These are phyloP conservation scores for Stomatorhinus ivindoensis DNA, from an alignment of 2,113 vertebrate genomes.

Conservation along the genomic window DNA sequence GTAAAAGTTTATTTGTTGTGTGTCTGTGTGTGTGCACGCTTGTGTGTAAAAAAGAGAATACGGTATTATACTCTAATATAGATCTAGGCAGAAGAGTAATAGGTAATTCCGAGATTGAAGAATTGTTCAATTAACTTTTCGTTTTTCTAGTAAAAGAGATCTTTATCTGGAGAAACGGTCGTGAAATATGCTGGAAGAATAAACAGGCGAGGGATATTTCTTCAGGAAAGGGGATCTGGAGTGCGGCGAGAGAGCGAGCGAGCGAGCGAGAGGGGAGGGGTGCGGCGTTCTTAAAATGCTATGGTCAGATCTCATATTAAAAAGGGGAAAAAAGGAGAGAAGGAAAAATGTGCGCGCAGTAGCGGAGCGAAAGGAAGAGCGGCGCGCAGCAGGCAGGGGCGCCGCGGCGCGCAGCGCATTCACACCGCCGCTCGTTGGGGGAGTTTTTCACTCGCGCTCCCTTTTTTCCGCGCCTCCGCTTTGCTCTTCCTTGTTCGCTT, in stretches of 20 bases:
- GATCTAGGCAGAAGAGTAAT: neutral
- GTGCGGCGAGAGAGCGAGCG: constrained; percentile 16
- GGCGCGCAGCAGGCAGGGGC: constrained; percentile 62
- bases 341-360: constrained; percentile 31
- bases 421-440: constrained; percentile 56
- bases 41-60: neutral
- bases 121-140: neutral
- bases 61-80: neutral
- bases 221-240: constrained; percentile 28
- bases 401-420: constrained; percentile 53
- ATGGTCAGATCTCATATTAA: constrained; percentile 57
- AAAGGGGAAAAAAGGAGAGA: constrained; percentile 40
- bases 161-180: neutral
- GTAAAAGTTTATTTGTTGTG: neutral
- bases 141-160: constrained; percentile 10
- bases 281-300: constrained; percentile 51
- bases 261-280: constrained; percentile 19
- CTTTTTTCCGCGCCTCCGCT: constrained; percentile 35
- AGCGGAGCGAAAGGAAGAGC: constrained; percentile 55
- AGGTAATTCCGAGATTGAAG: neutral
- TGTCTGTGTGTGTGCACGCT: neutral
- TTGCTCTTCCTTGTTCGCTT: constrained; percentile 38
- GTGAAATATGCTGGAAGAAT: neutral
- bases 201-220: neutral
- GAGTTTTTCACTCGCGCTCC: constrained; percentile 32